Conservation (phyloP, 2,888 invertebrate species). For the Ormyrus rosae region DNA sequence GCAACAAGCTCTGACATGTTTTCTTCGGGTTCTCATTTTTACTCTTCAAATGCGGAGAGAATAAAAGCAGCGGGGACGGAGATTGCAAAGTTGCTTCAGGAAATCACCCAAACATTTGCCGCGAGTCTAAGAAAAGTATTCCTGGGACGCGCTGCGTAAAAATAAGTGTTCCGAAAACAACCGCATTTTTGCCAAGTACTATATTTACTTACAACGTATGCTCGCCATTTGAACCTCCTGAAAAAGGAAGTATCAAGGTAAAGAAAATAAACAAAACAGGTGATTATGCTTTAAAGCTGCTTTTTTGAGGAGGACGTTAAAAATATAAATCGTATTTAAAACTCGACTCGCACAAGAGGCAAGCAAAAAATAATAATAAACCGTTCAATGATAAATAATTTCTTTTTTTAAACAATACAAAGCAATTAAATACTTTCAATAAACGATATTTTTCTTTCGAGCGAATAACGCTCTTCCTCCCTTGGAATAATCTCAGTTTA, state of each 20-base stretch:
- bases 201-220: constrained; percentile 11
- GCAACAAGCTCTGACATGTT: too few species aligned
- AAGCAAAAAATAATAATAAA: too few species aligned
- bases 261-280: neutral
- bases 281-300: too few species aligned
- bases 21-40: neutral
- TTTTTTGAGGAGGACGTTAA: too few species aligned
- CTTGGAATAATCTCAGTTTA: too few species aligned
- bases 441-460: too few species aligned
- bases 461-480: too few species aligned
- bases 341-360: too few species aligned
- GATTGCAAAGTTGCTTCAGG: neutral
- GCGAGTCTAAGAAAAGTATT: constrained; percentile 26
- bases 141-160: constrained; percentile 20
- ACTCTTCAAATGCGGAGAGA: neutral
- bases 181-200: constrained; percentile 23
- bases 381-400: too few species aligned
- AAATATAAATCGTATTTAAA: too few species aligned
- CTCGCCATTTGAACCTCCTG: neutral
- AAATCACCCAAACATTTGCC: neutral
- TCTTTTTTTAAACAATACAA: too few species aligned
- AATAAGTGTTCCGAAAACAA: constrained; percentile 33
- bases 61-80: neutral
- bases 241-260: neutral
- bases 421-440: too few species aligned